These are phyloP conservation scores for Epinephelus cyanopodus DNA, from an alignment of 2,113 vertebrate genomes.

Conservation along the genomic window DNA sequence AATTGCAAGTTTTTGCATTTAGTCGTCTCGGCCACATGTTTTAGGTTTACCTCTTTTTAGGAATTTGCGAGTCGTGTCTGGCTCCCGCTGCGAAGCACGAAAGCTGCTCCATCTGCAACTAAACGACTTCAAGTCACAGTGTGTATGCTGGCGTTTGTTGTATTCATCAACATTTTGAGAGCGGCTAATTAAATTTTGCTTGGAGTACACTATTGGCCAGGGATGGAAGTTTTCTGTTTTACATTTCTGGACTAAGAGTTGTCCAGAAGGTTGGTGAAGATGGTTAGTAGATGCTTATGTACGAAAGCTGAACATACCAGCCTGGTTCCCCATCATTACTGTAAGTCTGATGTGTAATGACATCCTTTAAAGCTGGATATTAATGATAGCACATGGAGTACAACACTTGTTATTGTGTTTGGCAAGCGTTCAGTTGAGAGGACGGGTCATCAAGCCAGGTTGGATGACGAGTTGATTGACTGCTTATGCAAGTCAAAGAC, in stretches of 20 bases:
- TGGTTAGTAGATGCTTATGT: neutral
- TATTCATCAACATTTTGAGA: conserved; percentile 8
- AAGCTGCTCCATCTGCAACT: conserved; percentile 12
- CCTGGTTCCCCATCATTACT: conserved; percentile 24
- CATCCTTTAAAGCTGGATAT: conserved; percentile 24
- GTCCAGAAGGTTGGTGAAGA: neutral
- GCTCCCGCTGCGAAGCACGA: neutral
- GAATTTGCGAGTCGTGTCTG: conserved; percentile 31
- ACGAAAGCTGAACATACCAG: conserved; percentile 4
- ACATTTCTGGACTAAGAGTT: neutral
- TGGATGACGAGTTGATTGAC: neutral
- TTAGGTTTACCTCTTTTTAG: conserved; percentile 41
- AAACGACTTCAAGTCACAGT: neutral
- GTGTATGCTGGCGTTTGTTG: conserved; percentile 12
- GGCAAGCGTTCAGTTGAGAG: neutral
- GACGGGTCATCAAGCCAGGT: neutral
- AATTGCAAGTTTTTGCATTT: conserved; percentile 15
- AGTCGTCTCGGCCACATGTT: conserved; percentile 7
- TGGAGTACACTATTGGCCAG: conserved; percentile 7
- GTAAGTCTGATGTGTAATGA: conserved; percentile 1
- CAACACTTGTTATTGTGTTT: conserved; percentile 12
- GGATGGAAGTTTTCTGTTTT: conserved; percentile 5
- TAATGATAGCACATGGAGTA: neutral
- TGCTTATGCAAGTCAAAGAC: neutral
- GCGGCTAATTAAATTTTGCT: conserved; percentile 21